Conservation (phyloP, 2,113 vertebrate species). For the Mormoops blainvillei region DNA sequence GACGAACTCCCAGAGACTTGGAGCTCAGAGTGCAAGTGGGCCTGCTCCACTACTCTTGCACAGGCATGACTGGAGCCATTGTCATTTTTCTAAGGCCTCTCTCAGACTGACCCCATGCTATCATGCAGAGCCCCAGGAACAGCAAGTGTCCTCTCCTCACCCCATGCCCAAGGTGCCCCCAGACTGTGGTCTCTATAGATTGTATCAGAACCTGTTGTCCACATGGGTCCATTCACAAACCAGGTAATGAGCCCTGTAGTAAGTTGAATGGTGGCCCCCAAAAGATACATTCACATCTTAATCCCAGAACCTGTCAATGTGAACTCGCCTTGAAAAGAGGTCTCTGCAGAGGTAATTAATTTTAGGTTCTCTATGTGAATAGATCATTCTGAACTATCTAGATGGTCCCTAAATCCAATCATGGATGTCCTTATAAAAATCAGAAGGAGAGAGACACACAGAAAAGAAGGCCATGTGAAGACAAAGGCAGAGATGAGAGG, state of each 20-base stretch:
- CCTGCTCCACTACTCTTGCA: fast-evolving
- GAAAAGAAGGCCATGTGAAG: fast-evolving
- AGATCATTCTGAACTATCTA: too few species aligned
- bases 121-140: fast-evolving
- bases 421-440: not conserved
- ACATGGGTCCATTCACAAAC: fast-evolving
- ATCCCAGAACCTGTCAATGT: fast-evolving
- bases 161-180: fast-evolving
- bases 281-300: fast-evolving
- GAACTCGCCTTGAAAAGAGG: not conserved
- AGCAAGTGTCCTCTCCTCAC: fast-evolving
- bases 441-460: not conserved
- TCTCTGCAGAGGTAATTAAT: not conserved
- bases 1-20: fast-evolving
- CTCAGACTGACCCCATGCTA: fast-evolving
- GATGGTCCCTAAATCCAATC: not conserved
- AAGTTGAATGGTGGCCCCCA: fast-evolving
- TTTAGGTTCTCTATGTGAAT: fast-evolving
- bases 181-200: fast-evolving
- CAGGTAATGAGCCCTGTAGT: fast-evolving
- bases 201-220: fast-evolving
- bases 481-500: fast-evolving
- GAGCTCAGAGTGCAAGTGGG: not conserved
- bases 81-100: not conserved
- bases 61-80: fast-evolving